These are phyloP conservation scores for Thripadectes ignobilis DNA, from an alignment of 2,797 vertebrate genomes.

Conservation along the genomic window DNA sequence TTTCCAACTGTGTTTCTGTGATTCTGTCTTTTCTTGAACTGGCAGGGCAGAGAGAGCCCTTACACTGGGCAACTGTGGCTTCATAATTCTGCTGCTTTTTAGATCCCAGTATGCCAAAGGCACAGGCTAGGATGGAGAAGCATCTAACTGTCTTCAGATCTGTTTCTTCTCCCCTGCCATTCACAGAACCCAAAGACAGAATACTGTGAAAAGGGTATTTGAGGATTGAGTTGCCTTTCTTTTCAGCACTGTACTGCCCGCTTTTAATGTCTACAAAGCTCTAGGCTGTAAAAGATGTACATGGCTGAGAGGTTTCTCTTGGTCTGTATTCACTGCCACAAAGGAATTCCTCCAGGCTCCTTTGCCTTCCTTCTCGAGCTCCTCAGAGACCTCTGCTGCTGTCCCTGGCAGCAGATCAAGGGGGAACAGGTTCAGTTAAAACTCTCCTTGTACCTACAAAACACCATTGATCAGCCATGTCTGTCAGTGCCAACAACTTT, in stretches of 20 bases:
- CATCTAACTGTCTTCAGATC: background rate
- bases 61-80: rapidly evolving
- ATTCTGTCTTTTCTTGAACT: background rate
- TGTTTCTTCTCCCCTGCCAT: background rate
- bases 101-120: background rate
- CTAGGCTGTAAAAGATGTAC: background rate
- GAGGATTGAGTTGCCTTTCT: background rate
- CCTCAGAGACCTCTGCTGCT: background rate
- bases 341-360: background rate
- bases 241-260: background rate
- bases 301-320: background rate
- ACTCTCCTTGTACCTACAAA: background rate
- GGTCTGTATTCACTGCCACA: background rate
- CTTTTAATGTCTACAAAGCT: background rate
- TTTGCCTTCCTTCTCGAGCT: background rate
- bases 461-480: background rate
- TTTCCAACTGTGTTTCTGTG: too few species aligned
- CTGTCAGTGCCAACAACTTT: background rate
- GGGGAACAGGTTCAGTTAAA: background rate
- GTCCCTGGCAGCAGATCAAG: constrained; percentile 1
- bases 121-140: background rate
- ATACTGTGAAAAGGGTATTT: background rate
- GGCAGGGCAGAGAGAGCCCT: background rate
- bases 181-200: background rate
- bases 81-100: background rate